phyloP scores from a whole-genome alignment of 1,140 invertebrate genomes.

The Lepidotrigona ventralis region DNA sequence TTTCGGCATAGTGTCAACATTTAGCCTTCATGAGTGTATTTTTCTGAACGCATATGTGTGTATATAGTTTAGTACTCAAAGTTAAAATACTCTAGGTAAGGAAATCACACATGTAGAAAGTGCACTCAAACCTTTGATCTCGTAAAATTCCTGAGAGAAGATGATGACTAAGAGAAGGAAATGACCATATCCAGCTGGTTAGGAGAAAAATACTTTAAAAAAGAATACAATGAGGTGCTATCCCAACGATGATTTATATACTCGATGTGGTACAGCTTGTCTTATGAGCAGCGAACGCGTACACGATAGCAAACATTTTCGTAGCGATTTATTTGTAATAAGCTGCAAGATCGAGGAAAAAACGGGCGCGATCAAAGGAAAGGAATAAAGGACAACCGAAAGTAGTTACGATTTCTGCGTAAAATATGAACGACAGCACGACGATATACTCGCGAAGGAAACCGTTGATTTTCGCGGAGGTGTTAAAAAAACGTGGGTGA shows the following conservation, averaged over 20 bases:
- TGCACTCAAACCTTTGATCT: conserved; percentile 28
- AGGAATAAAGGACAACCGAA: neutral
- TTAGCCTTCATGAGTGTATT: too few species aligned
- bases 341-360: conserved; percentile 27
- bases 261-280: conserved; percentile 52
- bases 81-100: too few species aligned
- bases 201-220: conserved; percentile 37
- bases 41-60: too few species aligned
- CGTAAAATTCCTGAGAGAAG: conserved; percentile 50
- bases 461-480: conserved; percentile 38
- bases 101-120: too few species aligned
- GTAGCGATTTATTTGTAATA: conserved; percentile 46
- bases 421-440: conserved; percentile 28
- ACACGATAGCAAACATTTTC: conserved; percentile 55
- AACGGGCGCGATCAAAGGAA: neutral
- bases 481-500: neutral
- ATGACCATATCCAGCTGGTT: conserved; percentile 49
- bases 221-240: conserved; percentile 53
- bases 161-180: conserved; percentile 24
- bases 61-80: too few species aligned
- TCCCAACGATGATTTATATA: conserved; percentile 63
- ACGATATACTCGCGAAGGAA: conserved; percentile 14
- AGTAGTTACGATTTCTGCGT: neutral
- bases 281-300: conserved; percentile 61
- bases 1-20: too few species aligned